Evolutionary conservation across 2,113 vertebrate genomes (phyloP).

Genomic region (Misgurnus anguillicaudatus): DNA sequence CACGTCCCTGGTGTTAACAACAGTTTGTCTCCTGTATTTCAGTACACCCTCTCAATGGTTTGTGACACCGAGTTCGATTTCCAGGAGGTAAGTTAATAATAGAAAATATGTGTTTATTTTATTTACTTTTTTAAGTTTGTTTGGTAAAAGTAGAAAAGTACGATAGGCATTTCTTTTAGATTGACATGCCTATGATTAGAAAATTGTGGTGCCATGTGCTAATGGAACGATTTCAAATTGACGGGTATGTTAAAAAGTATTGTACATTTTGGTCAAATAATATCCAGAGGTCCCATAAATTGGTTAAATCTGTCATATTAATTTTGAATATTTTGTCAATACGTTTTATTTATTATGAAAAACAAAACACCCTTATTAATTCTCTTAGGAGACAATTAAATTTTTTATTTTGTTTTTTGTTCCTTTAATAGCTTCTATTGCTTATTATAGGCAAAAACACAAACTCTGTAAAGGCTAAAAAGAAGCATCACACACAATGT

Average conservation of each 20-base stretch:
- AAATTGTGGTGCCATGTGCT: conserved; percentile 7
- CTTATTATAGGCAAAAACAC: conserved; percentile 3
- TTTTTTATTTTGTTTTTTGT: too few species aligned
- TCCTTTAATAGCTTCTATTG: not conserved
- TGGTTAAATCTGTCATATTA: too few species aligned
- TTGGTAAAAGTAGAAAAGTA: not conserved
- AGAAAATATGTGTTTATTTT: not conserved
- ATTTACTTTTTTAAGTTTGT: not conserved
- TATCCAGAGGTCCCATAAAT: too few species aligned
- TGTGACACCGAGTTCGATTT: not conserved
- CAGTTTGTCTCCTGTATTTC: conserved; percentile 10
- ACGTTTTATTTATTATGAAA: too few species aligned
- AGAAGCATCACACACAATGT: conserved; percentile 5
- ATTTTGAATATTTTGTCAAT: too few species aligned
- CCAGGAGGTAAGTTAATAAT: not conserved
- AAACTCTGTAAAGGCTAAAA: conserved; percentile 18
- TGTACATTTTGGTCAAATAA: too few species aligned
- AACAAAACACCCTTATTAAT: too few species aligned
- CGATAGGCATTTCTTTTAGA: not conserved
- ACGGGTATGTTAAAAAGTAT: too few species aligned
- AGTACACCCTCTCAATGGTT: not conserved
- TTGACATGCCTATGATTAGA: not conserved
- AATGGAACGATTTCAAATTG: conserved; percentile 9
- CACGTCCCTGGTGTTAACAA: not conserved
- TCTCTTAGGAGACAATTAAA: too few species aligned